Evolutionary conservation across 1,140 invertebrate genomes (phyloP).

Genomic region (Brachionus calyciflorus): DNA sequence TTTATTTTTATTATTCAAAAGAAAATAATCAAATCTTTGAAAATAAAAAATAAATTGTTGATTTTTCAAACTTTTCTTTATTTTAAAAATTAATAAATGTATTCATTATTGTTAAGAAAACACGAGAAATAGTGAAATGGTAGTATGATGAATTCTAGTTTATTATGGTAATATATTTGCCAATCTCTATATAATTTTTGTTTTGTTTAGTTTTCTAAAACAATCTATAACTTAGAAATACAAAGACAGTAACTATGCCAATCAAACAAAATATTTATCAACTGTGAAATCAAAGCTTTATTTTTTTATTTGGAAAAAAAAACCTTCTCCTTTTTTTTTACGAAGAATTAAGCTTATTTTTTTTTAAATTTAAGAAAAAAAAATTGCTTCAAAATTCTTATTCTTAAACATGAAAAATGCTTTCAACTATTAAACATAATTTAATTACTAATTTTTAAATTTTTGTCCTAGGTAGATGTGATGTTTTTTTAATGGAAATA

Average conservation of each 20-base stretch:
- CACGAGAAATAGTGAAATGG: too few species aligned
- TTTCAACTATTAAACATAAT: too few species aligned
- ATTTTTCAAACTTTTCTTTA: background rate
- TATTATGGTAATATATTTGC: background rate
- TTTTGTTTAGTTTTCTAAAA: too few species aligned
- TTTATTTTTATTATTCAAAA: background rate
- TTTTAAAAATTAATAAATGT: too few species aligned
- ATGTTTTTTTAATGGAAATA: too few species aligned
- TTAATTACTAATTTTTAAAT: background rate
- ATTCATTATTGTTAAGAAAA: too few species aligned
- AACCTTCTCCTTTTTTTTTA: background rate
- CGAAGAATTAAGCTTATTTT: background rate
- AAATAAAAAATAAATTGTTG: background rate
- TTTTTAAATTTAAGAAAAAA: background rate
- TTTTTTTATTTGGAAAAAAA: background rate
- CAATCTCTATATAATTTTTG: background rate
- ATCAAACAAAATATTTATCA: background rate
- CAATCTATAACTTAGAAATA: background rate
- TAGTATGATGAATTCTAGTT: too few species aligned
- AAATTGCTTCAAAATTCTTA: too few species aligned
- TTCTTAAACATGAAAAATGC: too few species aligned
- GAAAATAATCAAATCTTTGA: background rate
- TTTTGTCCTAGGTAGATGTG: background rate
- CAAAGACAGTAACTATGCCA: conserved; percentile 39
- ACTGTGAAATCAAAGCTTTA: background rate